phyloP scores from a whole-genome alignment of 2,888 invertebrate species.

The Atethmia centrago region DNA sequence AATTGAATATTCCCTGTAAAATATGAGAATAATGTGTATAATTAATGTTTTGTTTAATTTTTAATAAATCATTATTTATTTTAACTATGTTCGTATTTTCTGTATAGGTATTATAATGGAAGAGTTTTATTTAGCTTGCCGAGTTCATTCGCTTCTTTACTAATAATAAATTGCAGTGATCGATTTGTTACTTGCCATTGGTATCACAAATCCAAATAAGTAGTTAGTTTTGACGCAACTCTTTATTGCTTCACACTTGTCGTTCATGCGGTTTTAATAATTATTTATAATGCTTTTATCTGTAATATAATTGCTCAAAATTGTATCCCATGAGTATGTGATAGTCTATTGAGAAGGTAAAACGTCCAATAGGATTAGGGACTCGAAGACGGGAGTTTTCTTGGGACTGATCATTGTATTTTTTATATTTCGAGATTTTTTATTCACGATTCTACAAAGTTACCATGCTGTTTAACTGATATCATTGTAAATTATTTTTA shows the following conservation, averaged over 20 bases:
- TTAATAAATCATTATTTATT: constrained; percentile 84
- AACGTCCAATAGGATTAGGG: constrained; percentile 72
- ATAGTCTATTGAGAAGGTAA: constrained; percentile 71
- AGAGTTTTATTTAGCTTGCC: constrained; percentile 83
- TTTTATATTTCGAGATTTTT: constrained; percentile 68
- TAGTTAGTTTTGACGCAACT: constrained; percentile 52
- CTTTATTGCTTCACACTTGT: constrained; percentile 26
- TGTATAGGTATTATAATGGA: constrained; percentile 78
- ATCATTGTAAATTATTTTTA: constrained; percentile 64
- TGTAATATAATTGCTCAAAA: constrained; percentile 81
- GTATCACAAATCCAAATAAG: constrained; percentile 77
- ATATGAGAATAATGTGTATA: constrained; percentile 78
- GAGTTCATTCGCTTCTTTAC: constrained; percentile 76
- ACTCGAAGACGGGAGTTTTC: constrained; percentile 51
- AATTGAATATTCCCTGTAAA: constrained; percentile 74
- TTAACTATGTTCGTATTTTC: constrained; percentile 77
- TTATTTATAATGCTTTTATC: constrained; percentile 60
- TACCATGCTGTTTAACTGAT: constrained; percentile 72
- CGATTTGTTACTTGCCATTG: constrained; percentile 82
- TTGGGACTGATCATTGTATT: constrained; percentile 61
- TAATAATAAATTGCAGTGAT: constrained; percentile 65
- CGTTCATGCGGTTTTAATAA: constrained; percentile 37
- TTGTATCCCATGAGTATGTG: constrained; percentile 75
- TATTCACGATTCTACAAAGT: constrained; percentile 68
- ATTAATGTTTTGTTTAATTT: constrained; percentile 77